Evolutionary conservation across 1,140 invertebrate genomes (phyloP).

Genomic region (Cryptotermes secundus): DNA sequence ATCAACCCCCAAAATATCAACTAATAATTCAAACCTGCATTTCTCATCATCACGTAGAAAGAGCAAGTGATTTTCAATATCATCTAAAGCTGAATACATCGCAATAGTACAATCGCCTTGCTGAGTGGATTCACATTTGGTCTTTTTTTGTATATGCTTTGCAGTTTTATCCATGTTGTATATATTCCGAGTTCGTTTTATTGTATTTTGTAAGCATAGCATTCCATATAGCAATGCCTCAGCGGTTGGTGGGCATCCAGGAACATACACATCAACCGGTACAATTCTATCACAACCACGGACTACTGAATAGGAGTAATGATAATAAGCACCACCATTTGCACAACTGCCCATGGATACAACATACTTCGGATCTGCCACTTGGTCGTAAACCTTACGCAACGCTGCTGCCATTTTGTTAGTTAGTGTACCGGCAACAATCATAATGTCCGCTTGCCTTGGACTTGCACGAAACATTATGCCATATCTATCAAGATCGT

Average conservation of each 20-base stretch:
- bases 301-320: constrained; percentile 97
- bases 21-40: too few relatives aligned
- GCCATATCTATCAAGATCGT: constrained; percentile 94
- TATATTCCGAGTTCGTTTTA: constrained; percentile 80
- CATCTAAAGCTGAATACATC: too few relatives aligned
- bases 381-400: constrained; percentile 87
- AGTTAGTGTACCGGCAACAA: constrained; percentile 96
- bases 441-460: constrained; percentile 94
- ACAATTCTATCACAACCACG: constrained; percentile 96
- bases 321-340: constrained; percentile 98
- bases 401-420: constrained; percentile 99
- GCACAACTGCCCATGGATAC: constrained; percentile 99
- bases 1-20: too few relatives aligned
- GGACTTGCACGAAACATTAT: constrained; percentile 96
- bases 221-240: constrained; percentile 95
- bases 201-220: constrained; percentile 93
- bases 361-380: constrained; percentile 94
- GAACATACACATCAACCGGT: constrained; percentile 98
- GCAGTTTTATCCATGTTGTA: too few relatives aligned
- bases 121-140: too few relatives aligned
- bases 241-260: constrained; percentile 96
- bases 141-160: too few relatives aligned
- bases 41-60: too few relatives aligned
- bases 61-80: too few relatives aligned
- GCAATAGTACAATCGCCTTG: too few relatives aligned